phyloP scores from a whole-genome alignment of 2,888 invertebrate species.

The Eilema sororculum region DNA sequence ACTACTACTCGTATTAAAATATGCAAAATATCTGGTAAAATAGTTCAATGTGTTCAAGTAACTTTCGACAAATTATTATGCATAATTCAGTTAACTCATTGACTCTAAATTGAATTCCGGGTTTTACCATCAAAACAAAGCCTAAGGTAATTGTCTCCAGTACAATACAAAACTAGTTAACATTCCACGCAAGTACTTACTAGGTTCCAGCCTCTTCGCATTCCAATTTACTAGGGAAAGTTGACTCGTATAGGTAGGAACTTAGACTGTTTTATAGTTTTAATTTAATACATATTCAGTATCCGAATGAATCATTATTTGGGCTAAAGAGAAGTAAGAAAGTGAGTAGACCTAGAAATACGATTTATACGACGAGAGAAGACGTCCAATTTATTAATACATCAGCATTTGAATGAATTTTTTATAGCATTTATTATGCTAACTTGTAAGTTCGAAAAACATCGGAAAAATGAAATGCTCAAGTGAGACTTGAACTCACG shows the following conservation, averaged over 20 bases:
- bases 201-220: constrained; percentile 44
- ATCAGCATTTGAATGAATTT: too few species aligned
- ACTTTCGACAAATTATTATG: background rate
- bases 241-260: constrained; percentile 49
- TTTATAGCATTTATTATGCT: too few species aligned
- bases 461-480: too few species aligned
- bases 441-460: too few species aligned
- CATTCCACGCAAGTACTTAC: constrained; percentile 55
- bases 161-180: constrained; percentile 52
- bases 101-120: constrained; percentile 23
- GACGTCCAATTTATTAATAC: background rate
- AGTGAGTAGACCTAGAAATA: background rate
- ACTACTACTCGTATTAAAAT: too few species aligned
- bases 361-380: background rate
- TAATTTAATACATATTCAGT: background rate
- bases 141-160: constrained; percentile 30
- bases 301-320: background rate
- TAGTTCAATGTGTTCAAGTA: background rate
- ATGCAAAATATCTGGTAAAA: background rate
- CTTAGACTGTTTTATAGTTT: constrained; percentile 16
- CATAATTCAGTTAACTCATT: background rate
- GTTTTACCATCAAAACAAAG: constrained; percentile 33
- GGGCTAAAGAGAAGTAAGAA: background rate
- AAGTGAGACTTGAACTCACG: too few species aligned
- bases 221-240: constrained; percentile 55